A percentile compares a stretch with the other conserved stretches of the same genome.
phyloP scores from a whole-genome alignment of 2,888 invertebrate species.

The Tiliacea citrago region DNA sequence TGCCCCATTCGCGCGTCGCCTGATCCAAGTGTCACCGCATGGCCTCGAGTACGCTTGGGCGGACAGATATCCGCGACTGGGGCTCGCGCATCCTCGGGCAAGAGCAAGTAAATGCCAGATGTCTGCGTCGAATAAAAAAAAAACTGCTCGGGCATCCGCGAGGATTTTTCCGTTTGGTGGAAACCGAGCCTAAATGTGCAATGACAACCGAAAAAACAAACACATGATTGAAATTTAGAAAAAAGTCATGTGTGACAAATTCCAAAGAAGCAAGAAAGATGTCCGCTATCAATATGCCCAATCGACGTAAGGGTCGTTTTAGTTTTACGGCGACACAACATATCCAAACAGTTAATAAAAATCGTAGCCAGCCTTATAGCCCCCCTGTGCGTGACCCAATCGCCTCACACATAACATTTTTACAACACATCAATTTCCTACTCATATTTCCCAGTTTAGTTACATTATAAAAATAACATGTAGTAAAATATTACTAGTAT shows the following conservation, averaged over 20 bases:
- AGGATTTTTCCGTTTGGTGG: too few species aligned
- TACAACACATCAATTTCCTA: slow-evolving; percentile 76
- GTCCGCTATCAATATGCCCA: slow-evolving; percentile 51
- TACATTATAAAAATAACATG: slow-evolving; percentile 77
- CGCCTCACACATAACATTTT: slow-evolving; percentile 74
- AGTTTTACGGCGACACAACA: slow-evolving; percentile 67
- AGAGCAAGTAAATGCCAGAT: too few species aligned
- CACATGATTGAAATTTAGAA: background rate
- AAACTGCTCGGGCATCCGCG: too few species aligned
- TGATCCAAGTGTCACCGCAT: too few species aligned
- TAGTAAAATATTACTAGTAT: slow-evolving; percentile 74
- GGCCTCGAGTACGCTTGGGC: too few species aligned
- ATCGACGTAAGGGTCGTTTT: slow-evolving; percentile 61
- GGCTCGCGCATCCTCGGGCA: too few species aligned
- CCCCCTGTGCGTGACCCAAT: slow-evolving; percentile 71
- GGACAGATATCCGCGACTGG: too few species aligned
- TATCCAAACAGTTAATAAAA: slow-evolving; percentile 76
- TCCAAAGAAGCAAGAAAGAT: slow-evolving; percentile 37
- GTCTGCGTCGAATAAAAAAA: too few species aligned
- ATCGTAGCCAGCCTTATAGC: slow-evolving; percentile 64
- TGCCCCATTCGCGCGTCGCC: too few species aligned
- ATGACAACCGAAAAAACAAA: background rate
- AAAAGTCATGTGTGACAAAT: slow-evolving; percentile 14
- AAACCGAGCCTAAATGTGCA: background rate
- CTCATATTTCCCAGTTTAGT: slow-evolving; percentile 77